Evolutionary conservation across 53 echinoderm and acorn worm species (phyloP).

Genomic region (Pentamera pediparva): DNA sequence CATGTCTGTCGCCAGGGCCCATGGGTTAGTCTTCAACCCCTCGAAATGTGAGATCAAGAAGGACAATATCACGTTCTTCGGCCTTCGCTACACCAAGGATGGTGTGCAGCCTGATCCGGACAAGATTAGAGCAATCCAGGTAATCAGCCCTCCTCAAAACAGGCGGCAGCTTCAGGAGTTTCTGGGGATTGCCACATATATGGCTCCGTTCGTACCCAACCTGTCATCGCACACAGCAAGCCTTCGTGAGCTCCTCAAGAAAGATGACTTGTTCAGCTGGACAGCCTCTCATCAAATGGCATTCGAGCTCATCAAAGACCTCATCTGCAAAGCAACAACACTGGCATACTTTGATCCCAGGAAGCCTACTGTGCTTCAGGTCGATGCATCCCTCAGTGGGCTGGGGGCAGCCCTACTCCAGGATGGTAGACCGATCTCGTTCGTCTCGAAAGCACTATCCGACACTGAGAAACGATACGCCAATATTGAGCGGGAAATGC

Average conservation of each 20-base stretch:
- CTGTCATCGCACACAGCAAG: not conserved
- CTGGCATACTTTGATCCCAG: slow-evolving; percentile 57
- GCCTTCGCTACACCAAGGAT: not conserved
- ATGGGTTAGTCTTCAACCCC: slow-evolving; percentile 49
- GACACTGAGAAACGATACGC: slow-evolving; percentile 61
- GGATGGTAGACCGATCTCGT: slow-evolving; percentile 34
- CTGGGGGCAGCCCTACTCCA: slow-evolving; percentile 47
- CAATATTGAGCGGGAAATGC: slow-evolving; percentile 66
- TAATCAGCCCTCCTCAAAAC: not conserved
- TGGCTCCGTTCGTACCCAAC: slow-evolving; percentile 10
- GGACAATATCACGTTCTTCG: slow-evolving; percentile 34
- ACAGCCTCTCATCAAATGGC: slow-evolving; percentile 13
- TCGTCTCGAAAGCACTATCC: slow-evolving; percentile 42
- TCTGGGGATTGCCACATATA: slow-evolving; percentile 13
- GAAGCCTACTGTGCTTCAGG: slow-evolving; percentile 38
- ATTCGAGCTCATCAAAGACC: slow-evolving; percentile 37
- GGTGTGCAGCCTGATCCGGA: slow-evolving; percentile 4
- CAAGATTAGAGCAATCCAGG: not conserved
- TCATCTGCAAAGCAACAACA: slow-evolving; percentile 12
- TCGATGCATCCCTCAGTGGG: slow-evolving; percentile 46
- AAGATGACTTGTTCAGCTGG: slow-evolving; percentile 41
- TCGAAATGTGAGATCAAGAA: slow-evolving; percentile 47
- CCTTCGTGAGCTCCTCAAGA: not conserved
- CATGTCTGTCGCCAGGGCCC: slow-evolving; percentile 17
- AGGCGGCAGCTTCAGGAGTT: not conserved